Base-by-base conservation (phyloP, 1,140 invertebrate genomes). In the Bombus breviceps region DNA sequence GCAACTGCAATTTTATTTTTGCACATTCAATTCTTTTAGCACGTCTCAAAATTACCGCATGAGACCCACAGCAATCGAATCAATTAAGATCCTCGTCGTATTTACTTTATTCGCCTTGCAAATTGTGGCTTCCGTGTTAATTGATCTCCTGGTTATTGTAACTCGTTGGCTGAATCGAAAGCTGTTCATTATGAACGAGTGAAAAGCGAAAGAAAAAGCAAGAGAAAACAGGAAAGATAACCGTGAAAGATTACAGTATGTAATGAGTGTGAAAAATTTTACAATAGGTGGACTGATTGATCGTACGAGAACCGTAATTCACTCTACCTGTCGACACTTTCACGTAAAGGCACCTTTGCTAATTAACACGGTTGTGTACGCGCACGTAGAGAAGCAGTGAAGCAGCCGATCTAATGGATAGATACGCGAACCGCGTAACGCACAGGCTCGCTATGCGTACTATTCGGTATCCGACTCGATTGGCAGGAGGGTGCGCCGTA, bases 401-500 rank as follows among this genome's bases (percentile, higher is more conserved):
- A 18, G 10, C 25, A 78, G 28, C 22, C 59, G 32, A 71, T 39
- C 25, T 6, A 57, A 34, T 25, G 15, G 13, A 41, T 66, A 47
- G 72, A 34, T 71, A 43, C 75, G 25, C 76, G 66, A 43, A 47
- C 53, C 76, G 64, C 76, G 66, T 71, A 39, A 84, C 37, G 64
- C 64, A 78, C 73, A 68, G 43, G 43, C 37, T 43, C 62, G 41
- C 1, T 28, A 53, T 77, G 34, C 34, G 72, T 53, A 62, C 62
- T 64, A 32, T 78, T 53, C 12, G 68, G 37, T 74, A 22, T 83
- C 25, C 41, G 57, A 74, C 53, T 85, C 73, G 34, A 83, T 83
- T 62, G 88, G 78, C 53, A 64, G 76, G 90, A 92, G 88, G 90
- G 87, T 89, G 88, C 91, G 91, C 86, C 89, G 86, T 91, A 86